phyloP scores from a whole-genome alignment of 2,888 invertebrate species.

The Sipha maydis region DNA sequence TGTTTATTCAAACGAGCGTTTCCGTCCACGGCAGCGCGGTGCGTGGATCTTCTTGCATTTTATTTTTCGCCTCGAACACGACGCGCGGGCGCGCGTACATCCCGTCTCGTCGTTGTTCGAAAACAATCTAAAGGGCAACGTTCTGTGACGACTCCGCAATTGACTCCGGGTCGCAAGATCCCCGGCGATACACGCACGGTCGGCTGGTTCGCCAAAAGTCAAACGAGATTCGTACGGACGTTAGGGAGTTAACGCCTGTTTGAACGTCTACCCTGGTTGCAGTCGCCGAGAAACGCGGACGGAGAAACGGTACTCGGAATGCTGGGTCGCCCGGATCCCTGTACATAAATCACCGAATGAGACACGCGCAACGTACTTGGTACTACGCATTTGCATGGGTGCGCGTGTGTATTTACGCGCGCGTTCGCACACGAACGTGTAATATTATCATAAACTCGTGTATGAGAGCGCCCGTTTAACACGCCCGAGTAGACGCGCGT shows the following conservation, averaged over 20 bases:
- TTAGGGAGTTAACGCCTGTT: neutral
- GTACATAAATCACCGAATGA: constrained; percentile 14
- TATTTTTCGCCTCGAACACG: neutral
- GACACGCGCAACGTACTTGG: neutral
- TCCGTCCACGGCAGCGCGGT: neutral
- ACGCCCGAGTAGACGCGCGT: neutral
- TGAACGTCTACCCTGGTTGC: neutral
- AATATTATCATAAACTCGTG: neutral
- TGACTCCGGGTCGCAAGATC: constrained; percentile 20
- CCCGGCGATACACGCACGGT: constrained; percentile 25
- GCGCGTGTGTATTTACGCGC: neutral
- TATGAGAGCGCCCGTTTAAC: neutral
- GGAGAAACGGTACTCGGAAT: neutral
- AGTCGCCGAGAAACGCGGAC: neutral
- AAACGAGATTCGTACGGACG: constrained; percentile 33
- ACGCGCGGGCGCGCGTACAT: neutral
- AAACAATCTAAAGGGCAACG: constrained; percentile 48
- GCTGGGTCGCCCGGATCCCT: neutral
- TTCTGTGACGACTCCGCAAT: constrained; percentile 56
- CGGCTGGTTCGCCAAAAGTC: neutral
- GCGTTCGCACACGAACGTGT: too few species aligned
- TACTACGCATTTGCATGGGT: neutral
- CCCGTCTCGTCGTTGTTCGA: neutral
- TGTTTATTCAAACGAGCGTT: constrained; percentile 61
- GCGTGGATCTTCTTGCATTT: neutral